phyloP scores from a whole-genome alignment of 2,888 invertebrate species.

The Eudemis profundana region DNA sequence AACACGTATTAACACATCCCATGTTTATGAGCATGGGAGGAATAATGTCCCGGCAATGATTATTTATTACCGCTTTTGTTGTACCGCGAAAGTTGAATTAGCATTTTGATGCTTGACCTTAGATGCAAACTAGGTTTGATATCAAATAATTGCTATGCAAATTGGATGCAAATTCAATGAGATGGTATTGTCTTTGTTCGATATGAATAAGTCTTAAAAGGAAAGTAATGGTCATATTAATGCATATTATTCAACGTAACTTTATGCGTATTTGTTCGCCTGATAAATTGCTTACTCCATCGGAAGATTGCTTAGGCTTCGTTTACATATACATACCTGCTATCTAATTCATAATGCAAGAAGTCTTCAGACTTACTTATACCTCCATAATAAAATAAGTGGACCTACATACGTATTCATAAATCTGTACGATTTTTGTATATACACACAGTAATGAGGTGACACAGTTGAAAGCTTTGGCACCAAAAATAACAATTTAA shows the following conservation, averaged over 20 bases:
- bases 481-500: too few species aligned
- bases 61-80: conserved; percentile 74
- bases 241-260: background rate
- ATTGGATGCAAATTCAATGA: conserved; percentile 11
- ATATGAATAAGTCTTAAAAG: conserved; percentile 15
- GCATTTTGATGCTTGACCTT: conserved; percentile 34
- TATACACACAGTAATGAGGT: too few species aligned
- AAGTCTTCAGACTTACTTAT: too few species aligned
- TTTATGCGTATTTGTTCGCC: background rate
- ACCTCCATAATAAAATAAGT: too few species aligned
- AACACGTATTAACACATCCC: conserved; percentile 72
- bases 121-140: conserved; percentile 35
- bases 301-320: too few species aligned
- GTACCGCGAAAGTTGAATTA: conserved; percentile 57
- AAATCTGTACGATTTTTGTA: too few species aligned
- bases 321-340: too few species aligned
- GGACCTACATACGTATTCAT: too few species aligned
- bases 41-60: conserved; percentile 72
- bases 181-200: conserved; percentile 19
- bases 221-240: conserved; percentile 26
- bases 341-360: too few species aligned
- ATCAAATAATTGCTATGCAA: conserved; percentile 34
- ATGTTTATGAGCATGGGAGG: conserved; percentile 72
- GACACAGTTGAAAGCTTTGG: too few species aligned
- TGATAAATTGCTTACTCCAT: background rate